Conservation (phyloP, 1,140 invertebrate genomes). For the Euschistus heros region DNA sequence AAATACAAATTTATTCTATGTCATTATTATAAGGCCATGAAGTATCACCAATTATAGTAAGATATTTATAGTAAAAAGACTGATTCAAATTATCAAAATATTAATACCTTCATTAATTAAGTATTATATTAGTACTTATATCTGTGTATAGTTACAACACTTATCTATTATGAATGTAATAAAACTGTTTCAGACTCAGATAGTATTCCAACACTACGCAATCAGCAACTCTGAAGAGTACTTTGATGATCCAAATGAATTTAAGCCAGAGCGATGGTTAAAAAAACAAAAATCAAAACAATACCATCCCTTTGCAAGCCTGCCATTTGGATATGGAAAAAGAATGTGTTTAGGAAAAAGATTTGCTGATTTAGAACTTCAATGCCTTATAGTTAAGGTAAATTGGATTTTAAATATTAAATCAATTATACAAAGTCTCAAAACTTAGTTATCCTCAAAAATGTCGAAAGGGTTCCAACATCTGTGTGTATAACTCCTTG, state of each 20-base stretch:
- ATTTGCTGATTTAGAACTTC: slow-evolving; percentile 72
- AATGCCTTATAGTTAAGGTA: slow-evolving; percentile 59
- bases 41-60: neutral
- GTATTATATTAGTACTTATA: no score
- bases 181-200: slow-evolving; percentile 52
- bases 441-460: neutral
- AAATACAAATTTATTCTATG: no score
- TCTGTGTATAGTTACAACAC: no score
- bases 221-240: slow-evolving; percentile 63
- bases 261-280: slow-evolving; percentile 68
- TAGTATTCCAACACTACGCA: slow-evolving; percentile 71
- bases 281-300: slow-evolving; percentile 32
- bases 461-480: neutral
- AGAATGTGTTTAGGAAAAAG: slow-evolving; percentile 70
- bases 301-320: slow-evolving; percentile 49
- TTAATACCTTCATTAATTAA: no score
- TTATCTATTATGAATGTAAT: neutral
- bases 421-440: neutral
- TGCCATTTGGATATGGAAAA: slow-evolving; percentile 73
- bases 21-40: no score
- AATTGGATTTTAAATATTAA: neutral
- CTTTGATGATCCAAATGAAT: slow-evolving; percentile 52
- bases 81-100: no score
- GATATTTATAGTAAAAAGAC: neutral
- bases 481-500: no score